phyloP scores from a whole-genome alignment of 2,113 vertebrate species.

The Tetrao urogallus region DNA sequence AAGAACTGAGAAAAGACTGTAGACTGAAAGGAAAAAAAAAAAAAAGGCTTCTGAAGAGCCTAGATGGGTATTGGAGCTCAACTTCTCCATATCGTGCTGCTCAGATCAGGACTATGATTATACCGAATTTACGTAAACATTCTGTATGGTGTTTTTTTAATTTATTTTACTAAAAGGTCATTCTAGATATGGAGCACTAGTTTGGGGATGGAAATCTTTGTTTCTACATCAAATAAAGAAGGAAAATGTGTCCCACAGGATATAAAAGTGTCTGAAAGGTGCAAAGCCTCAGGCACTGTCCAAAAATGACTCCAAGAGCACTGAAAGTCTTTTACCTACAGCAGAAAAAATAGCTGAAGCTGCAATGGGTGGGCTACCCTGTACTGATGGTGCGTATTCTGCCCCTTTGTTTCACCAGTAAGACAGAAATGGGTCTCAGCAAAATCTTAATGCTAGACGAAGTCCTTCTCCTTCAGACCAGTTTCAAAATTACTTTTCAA shows the following conservation, averaged over 20 bases:
- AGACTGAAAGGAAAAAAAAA: background rate
- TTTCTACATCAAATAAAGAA: background rate
- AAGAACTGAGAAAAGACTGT: background rate
- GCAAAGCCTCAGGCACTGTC: background rate
- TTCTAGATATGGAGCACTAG: background rate
- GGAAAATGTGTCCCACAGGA: background rate
- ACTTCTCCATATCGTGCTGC: background rate
- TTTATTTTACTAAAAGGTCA: background rate
- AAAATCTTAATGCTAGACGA: background rate
- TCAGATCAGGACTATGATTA: background rate
- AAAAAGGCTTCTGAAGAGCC: background rate
- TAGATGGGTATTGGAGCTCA: background rate
- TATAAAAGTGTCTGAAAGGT: background rate
- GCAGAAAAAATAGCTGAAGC: background rate
- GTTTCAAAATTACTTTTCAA: background rate
- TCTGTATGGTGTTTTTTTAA: background rate
- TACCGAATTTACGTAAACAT: background rate
- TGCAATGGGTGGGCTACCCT: background rate
- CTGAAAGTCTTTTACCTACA: background rate
- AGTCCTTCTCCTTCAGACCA: background rate
- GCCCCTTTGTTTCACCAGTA: background rate
- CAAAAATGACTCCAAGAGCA: background rate
- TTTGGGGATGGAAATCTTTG: background rate
- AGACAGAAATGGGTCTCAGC: background rate
- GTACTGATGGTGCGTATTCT: background rate